Evolutionary conservation across 1,140 invertebrate genomes (phyloP), one percentile per base, ranked within the genome.

Genomic region (Neodiprion fabricii): DNA sequence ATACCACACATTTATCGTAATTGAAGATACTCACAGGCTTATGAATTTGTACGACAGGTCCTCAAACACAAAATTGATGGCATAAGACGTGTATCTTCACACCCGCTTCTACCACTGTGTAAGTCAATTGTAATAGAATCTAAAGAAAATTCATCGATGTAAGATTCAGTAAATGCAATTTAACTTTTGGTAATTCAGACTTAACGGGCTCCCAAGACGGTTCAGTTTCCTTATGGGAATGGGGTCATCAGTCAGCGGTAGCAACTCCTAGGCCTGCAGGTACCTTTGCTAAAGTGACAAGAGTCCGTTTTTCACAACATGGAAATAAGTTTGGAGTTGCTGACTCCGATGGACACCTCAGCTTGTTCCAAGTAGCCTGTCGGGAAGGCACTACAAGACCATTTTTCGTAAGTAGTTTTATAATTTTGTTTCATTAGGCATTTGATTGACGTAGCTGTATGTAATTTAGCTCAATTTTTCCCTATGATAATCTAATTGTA

Each of bases 301-400:
- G 97, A 76, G 95, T 99, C 40, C 91, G 95, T 69, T 99, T 99
- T 87, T 97, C 96, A 69, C 93, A 96, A 83, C 97, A 99, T 85
- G 98, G 98, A 67, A 99, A 99, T 87, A 99, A 99, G 91, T 99
- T 99, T 85, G 97, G 97, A 28, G 96, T 98, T 1, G 95, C 96
- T 47, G 98, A 99, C 88, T 95, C 94, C 2, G 95, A 96, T 84
- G 96, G 96, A 66, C 95, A 96, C 85, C 88, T 99, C 3, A 97
- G 96, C 83, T 89, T 99, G 70, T 98, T 98, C 91, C 97, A 99
- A 91, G 95, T 97, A 74, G 96, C 97, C 48, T 92, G 96, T 68
- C 91, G 95, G 74, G 93, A 93, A 75, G 93, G 94, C 81, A 92
- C 93, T 74, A 94, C 93, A 75, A 92, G 96, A 81, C 97, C 98